phyloP scores from a whole-genome alignment of 2,797 vertebrate genomes.

The Hydrolagus colliei region DNA sequence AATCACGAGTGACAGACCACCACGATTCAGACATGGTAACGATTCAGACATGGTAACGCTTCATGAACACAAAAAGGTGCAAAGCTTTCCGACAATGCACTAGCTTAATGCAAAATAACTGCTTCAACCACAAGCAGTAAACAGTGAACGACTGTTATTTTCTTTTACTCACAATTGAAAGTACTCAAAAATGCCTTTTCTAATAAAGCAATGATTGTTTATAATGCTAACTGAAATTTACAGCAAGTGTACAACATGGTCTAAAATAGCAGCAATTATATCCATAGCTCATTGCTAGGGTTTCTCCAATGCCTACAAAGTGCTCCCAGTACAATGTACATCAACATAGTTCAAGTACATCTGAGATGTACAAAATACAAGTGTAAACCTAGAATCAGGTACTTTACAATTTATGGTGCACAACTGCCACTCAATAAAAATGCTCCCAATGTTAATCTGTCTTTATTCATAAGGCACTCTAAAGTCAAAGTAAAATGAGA shows the following conservation, averaged over 20 bases:
- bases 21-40: constrained; percentile 11
- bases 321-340: constrained; percentile 81
- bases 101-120: constrained; percentile 59
- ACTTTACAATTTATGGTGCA: constrained; percentile 63
- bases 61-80: constrained; percentile 30
- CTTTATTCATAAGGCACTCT: constrained; percentile 20
- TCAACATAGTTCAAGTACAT: constrained; percentile 50
- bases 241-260: constrained; percentile 66
- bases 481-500: constrained; percentile 28
- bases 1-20: background rate
- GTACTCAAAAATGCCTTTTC: constrained; percentile 51
- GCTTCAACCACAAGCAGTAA: constrained; percentile 54
- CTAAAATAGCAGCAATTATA: constrained; percentile 88
- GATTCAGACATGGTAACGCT: background rate
- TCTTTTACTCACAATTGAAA: constrained; percentile 53
- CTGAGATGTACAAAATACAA: constrained; percentile 47
- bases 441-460: constrained; percentile 16
- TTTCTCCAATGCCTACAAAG: constrained; percentile 80
- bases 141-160: constrained; percentile 33
- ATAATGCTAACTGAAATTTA: constrained; percentile 83
- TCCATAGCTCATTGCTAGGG: constrained; percentile 56
- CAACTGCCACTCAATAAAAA: constrained; percentile 16
- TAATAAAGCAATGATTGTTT: constrained; percentile 70
- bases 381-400: constrained; percentile 66
- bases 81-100: constrained; percentile 40